Conservation (phyloP, 1,140 invertebrate genomes). For the Neelides sp. region DNA sequence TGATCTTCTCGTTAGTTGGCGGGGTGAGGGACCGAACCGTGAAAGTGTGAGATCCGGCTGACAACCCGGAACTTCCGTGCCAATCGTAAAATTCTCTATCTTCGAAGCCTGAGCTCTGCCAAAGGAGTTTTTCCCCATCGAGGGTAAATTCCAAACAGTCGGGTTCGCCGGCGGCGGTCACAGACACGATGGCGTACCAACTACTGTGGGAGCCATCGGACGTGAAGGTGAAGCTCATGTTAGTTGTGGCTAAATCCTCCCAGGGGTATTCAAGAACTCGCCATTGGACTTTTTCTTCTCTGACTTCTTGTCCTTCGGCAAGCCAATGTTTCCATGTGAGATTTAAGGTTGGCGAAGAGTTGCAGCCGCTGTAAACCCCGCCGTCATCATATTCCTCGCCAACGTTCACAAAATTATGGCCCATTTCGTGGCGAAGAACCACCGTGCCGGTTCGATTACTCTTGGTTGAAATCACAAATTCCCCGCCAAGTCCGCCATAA, state of each 20-base stretch:
- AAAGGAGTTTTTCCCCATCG: slow-evolving; percentile 15
- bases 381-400: slow-evolving; percentile 19
- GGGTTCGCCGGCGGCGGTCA: slow-evolving; percentile 15
- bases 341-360: not conserved
- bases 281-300: slow-evolving; percentile 9
- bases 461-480: slow-evolving; percentile 28
- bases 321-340: not conserved
- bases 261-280: slow-evolving; percentile 18
- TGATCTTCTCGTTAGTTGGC: slow-evolving; percentile 17
- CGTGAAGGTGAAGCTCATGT: slow-evolving; percentile 6
- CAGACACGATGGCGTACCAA: slow-evolving; percentile 12
- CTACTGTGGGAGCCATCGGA: slow-evolving; percentile 8
- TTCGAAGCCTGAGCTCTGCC: slow-evolving; percentile 15
- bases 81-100: slow-evolving; percentile 22
- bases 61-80: slow-evolving; percentile 14
- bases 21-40: slow-evolving; percentile 13
- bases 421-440: slow-evolving; percentile 24
- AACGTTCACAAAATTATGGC: slow-evolving; percentile 21
- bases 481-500: slow-evolving; percentile 26
- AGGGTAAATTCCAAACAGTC: slow-evolving; percentile 17
- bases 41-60: slow-evolving; percentile 13
- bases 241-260: slow-evolving; percentile 4
- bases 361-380: not conserved
- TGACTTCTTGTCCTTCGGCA: not conserved
- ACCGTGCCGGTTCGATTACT: slow-evolving; percentile 20